These are phyloP conservation scores for Carcinoscorpius rotundicauda DNA, from an alignment of 1,140 invertebrate species.

Conservation along the genomic window DNA sequence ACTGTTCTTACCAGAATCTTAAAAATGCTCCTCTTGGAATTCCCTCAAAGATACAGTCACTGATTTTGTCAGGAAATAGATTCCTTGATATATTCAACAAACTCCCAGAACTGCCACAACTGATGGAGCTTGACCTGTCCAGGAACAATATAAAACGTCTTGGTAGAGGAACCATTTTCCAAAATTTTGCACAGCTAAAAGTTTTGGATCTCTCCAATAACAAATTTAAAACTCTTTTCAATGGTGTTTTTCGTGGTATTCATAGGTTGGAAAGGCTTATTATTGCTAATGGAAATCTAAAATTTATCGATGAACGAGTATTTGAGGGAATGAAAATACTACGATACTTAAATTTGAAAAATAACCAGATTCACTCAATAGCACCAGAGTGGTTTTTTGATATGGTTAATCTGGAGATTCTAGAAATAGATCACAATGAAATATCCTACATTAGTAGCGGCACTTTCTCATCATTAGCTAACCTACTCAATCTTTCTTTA, in stretches of 20 bases:
- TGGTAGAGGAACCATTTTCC: conserved; percentile 44
- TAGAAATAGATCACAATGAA: conserved; percentile 64
- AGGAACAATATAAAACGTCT: conserved; percentile 27
- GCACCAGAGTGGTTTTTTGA: conserved; percentile 29
- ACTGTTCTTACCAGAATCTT: conserved; percentile 12
- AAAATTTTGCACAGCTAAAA: conserved; percentile 56
- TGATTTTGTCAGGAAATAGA: conserved; percentile 9
- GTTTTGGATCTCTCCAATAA: conserved; percentile 64
- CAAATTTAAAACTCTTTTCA: conserved; percentile 55
- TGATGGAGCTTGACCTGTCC: conserved; percentile 26
- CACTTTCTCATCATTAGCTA: conserved; percentile 67
- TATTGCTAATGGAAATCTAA: conserved; percentile 25
- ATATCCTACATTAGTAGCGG: conserved; percentile 77
- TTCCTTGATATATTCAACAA: conserved; percentile 15
- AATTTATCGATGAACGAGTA: conserved; percentile 50
- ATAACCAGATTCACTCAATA: conserved; percentile 41
- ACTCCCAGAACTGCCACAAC: conserved; percentile 4
- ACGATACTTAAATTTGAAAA: conserved; percentile 60
- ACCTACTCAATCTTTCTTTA: conserved; percentile 61
- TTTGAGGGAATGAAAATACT: conserved; percentile 48
- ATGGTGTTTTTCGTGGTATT: conserved; percentile 66
- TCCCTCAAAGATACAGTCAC: conserved; percentile 2
- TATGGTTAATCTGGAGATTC: conserved; percentile 26
- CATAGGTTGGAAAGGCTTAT: conserved; percentile 52
- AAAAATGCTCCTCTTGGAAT: conserved; percentile 6